Base-by-base conservation (phyloP, 2,888 invertebrate genomes). In the Fragum whitleyi region DNA sequence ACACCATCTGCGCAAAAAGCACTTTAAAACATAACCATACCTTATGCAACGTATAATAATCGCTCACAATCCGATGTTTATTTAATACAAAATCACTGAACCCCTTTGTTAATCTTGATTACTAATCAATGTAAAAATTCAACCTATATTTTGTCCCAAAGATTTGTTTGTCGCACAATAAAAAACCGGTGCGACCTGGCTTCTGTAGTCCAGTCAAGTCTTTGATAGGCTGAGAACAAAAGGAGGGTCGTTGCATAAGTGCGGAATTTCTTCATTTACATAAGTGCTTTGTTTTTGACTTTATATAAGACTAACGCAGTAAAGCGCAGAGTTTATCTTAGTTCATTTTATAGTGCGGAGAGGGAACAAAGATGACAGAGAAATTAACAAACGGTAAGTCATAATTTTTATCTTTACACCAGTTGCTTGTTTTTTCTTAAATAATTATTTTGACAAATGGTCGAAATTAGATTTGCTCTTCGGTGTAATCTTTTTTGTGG, bases 361-460 rank as follows among this genome's bases (percentile, higher is more conserved):
- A 42, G n/a, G 26, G 14, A n/a, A 29, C 21, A 36, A 75, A 11
- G n/a, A 79, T 76, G 75, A 68, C 79, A 19, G 76, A 79, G 16
- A 76, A 79, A 59, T 2, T 68, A 28, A 55, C 77, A 32, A 71
- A 74, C 32, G 74, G 77, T 77, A 68, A 57, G 73, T 61, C 16
- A 16, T 29, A 39, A 47, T 47, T 62, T 11, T n/a, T 42, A 23
- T 2, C 9, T n/a, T n/a, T n/a, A n/a, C n/a, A n/a, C n/a, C n/a
- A n/a, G n/a, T n/a, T n/a, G n/a, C n/a, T n/a, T n/a, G n/a, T n/a
- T n/a, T n/a, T n/a, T n/a, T n/a, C n/a, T n/a, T n/a, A n/a, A n/a
- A n/a, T n/a, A n/a, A n/a, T n/a, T n/a, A n/a, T n/a, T n/a, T n/a
- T n/a, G n/a, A n/a, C n/a, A n/a, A n/a, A n/a, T n/a, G n/a, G n/a